Base-by-base conservation (phyloP, 2,888 invertebrate genomes). In the Hanleya hanleyi region DNA sequence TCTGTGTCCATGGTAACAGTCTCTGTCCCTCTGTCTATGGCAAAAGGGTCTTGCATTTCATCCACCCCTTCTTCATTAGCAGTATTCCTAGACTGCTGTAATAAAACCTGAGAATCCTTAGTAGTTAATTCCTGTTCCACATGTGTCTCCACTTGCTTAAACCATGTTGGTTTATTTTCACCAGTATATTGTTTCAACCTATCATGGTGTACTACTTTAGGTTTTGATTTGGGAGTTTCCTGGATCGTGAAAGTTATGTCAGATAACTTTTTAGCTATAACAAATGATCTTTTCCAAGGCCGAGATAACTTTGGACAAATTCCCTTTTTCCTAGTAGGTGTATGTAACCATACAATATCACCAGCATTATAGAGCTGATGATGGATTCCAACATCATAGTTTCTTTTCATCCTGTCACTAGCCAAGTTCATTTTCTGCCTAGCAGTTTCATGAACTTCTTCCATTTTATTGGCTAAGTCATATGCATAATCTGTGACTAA, bases 281-380 rank as follows among this genome's bases (percentile, higher is more conserved):
- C n/a, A n/a, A 37, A 64, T 36, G 64, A 26, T 36, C 64, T 3
- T 36, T 33, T 57, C 76, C 70, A 70, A 22, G 51, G 70, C 29
- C 66, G 32, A 36, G 62, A 62, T 37, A 74, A 51, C 67, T 76
- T 74, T 4, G 50, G 36, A 18, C 49, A 65, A 26, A 71, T 51
- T n/a, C 74, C 72, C 12, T 51, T 62, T 26, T 64, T 18, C 29
- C 35, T 64, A 3, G 35, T 26, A 4, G 15, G 29, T 15, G 15
- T 64, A 4, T 70, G 61, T 15, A 71, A 36, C 68, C 66, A 69
- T 15, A 71, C 71, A 35, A 41, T 33, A 12, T 75, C 75, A 29
- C 75, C 75, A 29, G 41, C n/a, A 6, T 57, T 35, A 37, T 66
- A 69, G 5, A 32, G 47, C n/a, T 71, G 33, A 15, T 67, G 26